Evolutionary conservation across 37 sponge, comb jelly and placozoan genomes (phyloP).

Genomic region (Petrosia ficiformis): DNA sequence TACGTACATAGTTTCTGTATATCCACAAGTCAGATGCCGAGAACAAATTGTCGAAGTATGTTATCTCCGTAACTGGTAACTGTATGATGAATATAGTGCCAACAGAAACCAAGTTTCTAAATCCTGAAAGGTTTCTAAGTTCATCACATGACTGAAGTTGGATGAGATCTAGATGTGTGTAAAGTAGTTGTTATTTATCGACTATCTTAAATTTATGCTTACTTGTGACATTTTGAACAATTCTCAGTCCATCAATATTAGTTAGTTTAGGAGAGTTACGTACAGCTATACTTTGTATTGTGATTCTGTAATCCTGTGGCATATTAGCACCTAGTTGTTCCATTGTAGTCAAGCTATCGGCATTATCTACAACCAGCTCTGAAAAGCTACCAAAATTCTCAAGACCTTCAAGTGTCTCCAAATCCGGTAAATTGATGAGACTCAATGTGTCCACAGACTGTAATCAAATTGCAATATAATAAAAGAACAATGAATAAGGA

Average conservation of each 20-base stretch:
- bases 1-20: not conserved
- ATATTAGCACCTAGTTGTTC: conserved; percentile 51
- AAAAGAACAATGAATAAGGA: conserved; percentile 10
- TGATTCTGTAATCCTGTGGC: conserved; percentile 10
- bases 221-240: conserved; percentile 14
- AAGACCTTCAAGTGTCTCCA: conserved; percentile 46
- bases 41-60: not conserved
- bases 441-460: conserved; percentile 34
- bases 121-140: conserved; percentile 46
- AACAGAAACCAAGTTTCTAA: conserved; percentile 19
- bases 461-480: not conserved
- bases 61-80: not conserved
- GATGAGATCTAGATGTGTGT: conserved; percentile 46
- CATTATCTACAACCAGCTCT: conserved; percentile 46
- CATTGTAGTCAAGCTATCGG: conserved; percentile 20
- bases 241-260: conserved; percentile 42
- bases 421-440: conserved; percentile 10
- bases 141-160: conserved; percentile 29
- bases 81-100: conserved; percentile 25
- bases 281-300: conserved; percentile 23
- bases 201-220: not conserved
- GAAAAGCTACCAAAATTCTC: conserved; percentile 38
- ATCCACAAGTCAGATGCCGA: not conserved
- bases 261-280: conserved; percentile 23
- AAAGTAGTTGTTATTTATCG: no score